A percentile compares a stretch with the other conserved stretches of the same genome.
Conservation (phyloP, 2,888 invertebrate genomes). For the Ichneumoninae sp. region DNA sequence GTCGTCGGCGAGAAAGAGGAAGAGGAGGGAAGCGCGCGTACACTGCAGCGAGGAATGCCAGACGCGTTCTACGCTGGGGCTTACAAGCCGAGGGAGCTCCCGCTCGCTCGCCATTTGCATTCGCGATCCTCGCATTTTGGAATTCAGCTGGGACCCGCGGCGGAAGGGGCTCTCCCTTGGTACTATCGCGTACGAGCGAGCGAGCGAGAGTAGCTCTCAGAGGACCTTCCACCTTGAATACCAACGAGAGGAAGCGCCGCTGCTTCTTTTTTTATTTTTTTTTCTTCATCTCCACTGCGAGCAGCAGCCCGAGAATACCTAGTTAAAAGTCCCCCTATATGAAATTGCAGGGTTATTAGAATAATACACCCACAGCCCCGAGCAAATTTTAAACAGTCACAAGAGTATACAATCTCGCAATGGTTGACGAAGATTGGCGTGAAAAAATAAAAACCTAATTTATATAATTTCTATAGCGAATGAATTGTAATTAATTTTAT, state of each 20-base stretch:
- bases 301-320: constrained; percentile 41
- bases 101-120: constrained; percentile 76
- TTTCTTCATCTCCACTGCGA: constrained; percentile 25
- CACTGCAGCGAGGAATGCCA: constrained; percentile 59
- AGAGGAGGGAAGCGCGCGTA: constrained; percentile 22
- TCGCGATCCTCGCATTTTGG: constrained; percentile 74
- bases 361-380: constrained; percentile 44
- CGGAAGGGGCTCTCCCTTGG: constrained; percentile 40
- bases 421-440: constrained; percentile 11
- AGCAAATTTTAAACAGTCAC: constrained; percentile 17
- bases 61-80: constrained; percentile 61
- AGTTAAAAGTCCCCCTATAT: constrained; percentile 57
- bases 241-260: constrained; percentile 62
- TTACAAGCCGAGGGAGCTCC: constrained; percentile 60
- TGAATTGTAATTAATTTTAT: constrained; percentile 42
- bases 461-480: constrained; percentile 37
- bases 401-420: constrained; percentile 33
- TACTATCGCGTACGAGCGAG: constrained; percentile 25
- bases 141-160: constrained; percentile 66
- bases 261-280: constrained; percentile 32
- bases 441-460: constrained; percentile 39
- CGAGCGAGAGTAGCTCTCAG: constrained; percentile 35
- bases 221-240: constrained; percentile 63
- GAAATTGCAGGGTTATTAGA: constrained; percentile 53
- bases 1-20: constrained; percentile 44